Evolutionary conservation across 1,140 invertebrate genomes (phyloP), one percentile per base, ranked within the genome.

Genomic region (Chrysomallon squamiferum): DNA sequence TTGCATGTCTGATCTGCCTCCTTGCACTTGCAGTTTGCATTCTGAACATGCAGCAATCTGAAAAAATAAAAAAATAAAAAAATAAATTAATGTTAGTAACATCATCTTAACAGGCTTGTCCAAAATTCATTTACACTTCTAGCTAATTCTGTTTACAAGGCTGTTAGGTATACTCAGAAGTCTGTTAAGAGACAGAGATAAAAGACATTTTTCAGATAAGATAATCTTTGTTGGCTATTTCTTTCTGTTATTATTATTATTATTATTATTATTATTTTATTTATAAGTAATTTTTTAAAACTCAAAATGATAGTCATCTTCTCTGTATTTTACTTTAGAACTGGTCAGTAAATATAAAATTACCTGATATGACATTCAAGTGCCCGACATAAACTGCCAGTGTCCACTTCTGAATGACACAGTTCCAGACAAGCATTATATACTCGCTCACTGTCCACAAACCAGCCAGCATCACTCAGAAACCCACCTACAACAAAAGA

Each of bases 381-480:
- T 18, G 75, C 72, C 66, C 76, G 76, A 66, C 61, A 77, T 49
- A 75, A 70, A 50, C 71, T 62, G 57, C 66, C 57, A 41, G 65
- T 61, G 43, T 69, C 65, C n/a, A 65, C 32, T 49, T 78, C 77
- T 41, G 65, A 49, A 29, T 76, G 66, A 65, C 81, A 84, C 9
- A 84, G 35, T 18, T 72, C 56, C 35, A 84, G 88, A 78, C 90
- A 93, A 11, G 87, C 84, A 62, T 87, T 81, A 67, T 94, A 86
- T 52, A 95, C 89, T 29, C 88, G 84, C 77, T 92, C 89, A 77
- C 92, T 92, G 76, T 92, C 90, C 32, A 82, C 80, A 84, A 92
- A 93, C 91, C 92, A 94, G 1, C 93, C 93, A n/a, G 91, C 91
- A 75, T 95, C 94, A 75, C 90, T 92, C 0, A 95, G 88, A 86